Base-by-base conservation (phyloP, 2,113 vertebrate species). In the Laticauda laticaudata region DNA sequence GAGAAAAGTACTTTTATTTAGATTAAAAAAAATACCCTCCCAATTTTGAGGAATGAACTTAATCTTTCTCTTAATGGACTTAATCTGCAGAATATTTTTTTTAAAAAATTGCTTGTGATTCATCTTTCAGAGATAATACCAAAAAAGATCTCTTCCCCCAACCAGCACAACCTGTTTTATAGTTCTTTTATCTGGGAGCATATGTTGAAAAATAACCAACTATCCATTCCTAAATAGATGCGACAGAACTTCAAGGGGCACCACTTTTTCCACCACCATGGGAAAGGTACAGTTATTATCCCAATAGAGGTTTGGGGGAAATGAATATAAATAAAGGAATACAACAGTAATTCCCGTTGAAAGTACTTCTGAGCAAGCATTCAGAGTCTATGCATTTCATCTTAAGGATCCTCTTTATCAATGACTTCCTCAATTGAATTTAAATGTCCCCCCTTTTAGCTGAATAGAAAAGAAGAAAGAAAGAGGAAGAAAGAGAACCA, bases 1-100 rank as follows among this genome's bases (percentile, higher is more conserved):
- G 89, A 94, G 93, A 93, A 94, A 92, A 93, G 26, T 3, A 34
- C 56, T 91, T 43, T 0, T 48, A 93, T 56, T 56, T 75, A 61
- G 86, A 87, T 45, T 64, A n/a, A 90, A 86, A 90, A 86, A 43
- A 69, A 18, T 69, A 69, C 15, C 29, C 48, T 61, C 61, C 59
- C 87, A 26, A 53, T 29, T 87, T 90, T 90, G 56, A 54, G 56
- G 23, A 59, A 54, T 24, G 48, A 55, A 61, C 87, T 57, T 64
- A 55, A 61, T 69, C 89, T 64, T 12, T 51, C 18, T 87, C 26
- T 61, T 87, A 86, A 15, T 86, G 24, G 45, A 34, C 51, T 86
- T 24, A 4, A 54, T 90, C 54, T 51, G 39, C 92, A 55, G 18
- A 34, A n/a, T 23, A 5, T 34, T 51, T 3, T 53, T 24, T 43